Base-by-base conservation (phyloP, 2,888 invertebrate species). In the Scaptodrosophila latifasciaeformis region DNA sequence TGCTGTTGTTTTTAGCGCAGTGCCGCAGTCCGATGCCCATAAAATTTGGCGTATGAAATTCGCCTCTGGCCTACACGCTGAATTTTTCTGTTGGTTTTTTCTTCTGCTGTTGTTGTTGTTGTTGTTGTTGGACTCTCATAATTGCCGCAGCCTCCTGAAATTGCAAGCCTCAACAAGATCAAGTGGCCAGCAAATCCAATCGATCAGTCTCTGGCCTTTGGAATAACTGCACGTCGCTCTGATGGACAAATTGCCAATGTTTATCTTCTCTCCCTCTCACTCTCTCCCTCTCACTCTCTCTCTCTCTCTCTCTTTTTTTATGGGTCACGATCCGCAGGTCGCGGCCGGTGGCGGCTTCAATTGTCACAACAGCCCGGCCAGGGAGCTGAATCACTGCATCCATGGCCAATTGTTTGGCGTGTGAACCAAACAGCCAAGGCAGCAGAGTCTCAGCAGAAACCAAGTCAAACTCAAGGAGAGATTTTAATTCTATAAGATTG, bases 321-420 rank as follows among this genome's bases (percentile, higher is more conserved):
- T 40, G 40, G 40, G 40, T 40, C 40, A 40, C 40, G 40, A 40
- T 40, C 37, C 18, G 37, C 37, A 18, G 18, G 37, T 37, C 37
- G 37, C 18, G 17, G 17, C 18, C 37, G 9, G 5, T 9, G 27
- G 5, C 27, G 7, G 15, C 34, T 34, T 15, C 9, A 17, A 37
- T 17, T 37, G 37, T 37, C 37, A 17, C 37, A 37, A 37, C 17
- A 17, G 34, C 15, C n/a, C n/a, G n/a, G n/a, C n/a, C n/a, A n/a
- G n/a, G n/a, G n/a, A n/a, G n/a, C n/a, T n/a, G n/a, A n/a, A 24
- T 7, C 24, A 24, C 31, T 10, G 31, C 31, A 5, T 9, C 31
- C 31, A 31, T n/a, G 7, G 31, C 4, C 31, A n/a, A 27, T 5
- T 27, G 27, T 5, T 15, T 37, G 37, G 37, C 37, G 18, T 18